A percentile compares a stretch with the other conserved stretches of the same genome.
These are phyloP conservation scores for Bathynomus jamesi DNA, from an alignment of 1,140 invertebrate species.

Conservation along the genomic window DNA sequence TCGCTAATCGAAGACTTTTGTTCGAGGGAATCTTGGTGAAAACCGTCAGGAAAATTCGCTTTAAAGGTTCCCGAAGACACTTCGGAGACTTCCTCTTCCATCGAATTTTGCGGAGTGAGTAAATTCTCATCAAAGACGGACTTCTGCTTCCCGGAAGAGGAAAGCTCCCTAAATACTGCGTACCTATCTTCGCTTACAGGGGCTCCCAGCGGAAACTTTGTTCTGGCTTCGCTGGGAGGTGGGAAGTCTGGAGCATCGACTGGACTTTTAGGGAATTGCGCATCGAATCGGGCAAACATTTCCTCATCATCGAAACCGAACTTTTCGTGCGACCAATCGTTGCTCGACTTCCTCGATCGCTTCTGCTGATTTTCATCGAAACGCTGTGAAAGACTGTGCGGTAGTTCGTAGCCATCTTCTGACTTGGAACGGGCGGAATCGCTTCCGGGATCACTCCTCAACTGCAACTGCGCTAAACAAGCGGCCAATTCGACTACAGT, in stretches of 20 bases:
- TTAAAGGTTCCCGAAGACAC: slow-evolving; percentile 36
- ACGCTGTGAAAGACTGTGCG: background rate
- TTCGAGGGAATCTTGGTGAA: slow-evolving; percentile 30
- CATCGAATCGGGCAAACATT: slow-evolving; percentile 36
- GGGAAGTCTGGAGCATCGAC: slow-evolving; percentile 28
- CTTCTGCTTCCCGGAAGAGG: slow-evolving; percentile 29
- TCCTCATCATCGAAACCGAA: slow-evolving; percentile 29
- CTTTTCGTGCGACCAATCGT: background rate
- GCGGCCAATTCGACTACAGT: slow-evolving; percentile 35
- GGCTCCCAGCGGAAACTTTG: slow-evolving; percentile 23
- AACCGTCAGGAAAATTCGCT: slow-evolving; percentile 29
- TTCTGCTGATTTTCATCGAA: too few species aligned
- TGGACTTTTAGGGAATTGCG: slow-evolving; percentile 33
- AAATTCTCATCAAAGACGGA: slow-evolving; percentile 37
- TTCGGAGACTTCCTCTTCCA: slow-evolving; percentile 35
- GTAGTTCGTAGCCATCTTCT: background rate
- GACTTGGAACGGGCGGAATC: background rate
- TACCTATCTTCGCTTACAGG: slow-evolving; percentile 37
- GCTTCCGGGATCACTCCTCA: background rate
- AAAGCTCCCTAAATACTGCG: slow-evolving; percentile 35
- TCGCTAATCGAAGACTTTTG: slow-evolving; percentile 34
- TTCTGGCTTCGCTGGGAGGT: background rate
- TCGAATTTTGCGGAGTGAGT: slow-evolving; percentile 35
- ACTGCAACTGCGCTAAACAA: slow-evolving; percentile 32
- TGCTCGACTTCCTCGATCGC: background rate